Conservation (phyloP, 2,797 vertebrate species). For the Micrastur ruficollis region DNA sequence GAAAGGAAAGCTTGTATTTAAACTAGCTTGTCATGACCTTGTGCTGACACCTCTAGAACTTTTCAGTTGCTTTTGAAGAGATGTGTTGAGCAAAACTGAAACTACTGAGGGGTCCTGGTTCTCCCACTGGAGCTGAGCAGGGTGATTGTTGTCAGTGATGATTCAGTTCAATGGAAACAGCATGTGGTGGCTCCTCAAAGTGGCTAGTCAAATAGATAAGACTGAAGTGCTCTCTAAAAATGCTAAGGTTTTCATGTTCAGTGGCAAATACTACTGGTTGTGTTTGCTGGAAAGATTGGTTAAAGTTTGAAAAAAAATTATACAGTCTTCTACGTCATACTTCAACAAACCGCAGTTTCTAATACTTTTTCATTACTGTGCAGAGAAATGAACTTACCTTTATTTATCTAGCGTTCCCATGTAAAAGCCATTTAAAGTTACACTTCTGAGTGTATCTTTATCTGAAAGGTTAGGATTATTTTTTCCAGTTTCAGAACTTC, state of each 20-base stretch:
- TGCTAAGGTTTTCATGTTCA: not conserved
- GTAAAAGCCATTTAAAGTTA: not conserved
- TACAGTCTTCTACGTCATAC: not conserved
- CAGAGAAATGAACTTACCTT: not conserved
- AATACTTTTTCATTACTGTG: not conserved
- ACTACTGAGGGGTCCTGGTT: not conserved
- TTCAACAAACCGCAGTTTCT: not conserved
- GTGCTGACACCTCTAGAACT: constrained; percentile 3
- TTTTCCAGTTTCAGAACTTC: not conserved
- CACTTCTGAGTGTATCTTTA: not conserved
- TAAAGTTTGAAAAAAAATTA: not conserved
- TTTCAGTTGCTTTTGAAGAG: constrained; percentile 17
- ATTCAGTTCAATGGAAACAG: not conserved
- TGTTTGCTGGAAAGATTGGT: not conserved
- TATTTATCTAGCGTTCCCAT: not conserved
- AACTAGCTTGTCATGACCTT: not conserved
- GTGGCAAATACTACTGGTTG: not conserved
- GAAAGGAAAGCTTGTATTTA: constrained; percentile 42
- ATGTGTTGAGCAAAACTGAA: constrained; percentile 17
- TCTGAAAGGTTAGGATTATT: not conserved
- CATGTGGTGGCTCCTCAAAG: not conserved
- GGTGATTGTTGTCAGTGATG: not conserved
- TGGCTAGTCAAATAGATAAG: not conserved
- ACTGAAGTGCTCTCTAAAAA: not conserved
- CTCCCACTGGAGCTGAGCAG: not conserved